Percentiles rank a stretch among this genome's conserved stretches.
Evolutionary conservation across 2,113 vertebrate species (phyloP).

Genomic region (Mus musculus): DNA sequence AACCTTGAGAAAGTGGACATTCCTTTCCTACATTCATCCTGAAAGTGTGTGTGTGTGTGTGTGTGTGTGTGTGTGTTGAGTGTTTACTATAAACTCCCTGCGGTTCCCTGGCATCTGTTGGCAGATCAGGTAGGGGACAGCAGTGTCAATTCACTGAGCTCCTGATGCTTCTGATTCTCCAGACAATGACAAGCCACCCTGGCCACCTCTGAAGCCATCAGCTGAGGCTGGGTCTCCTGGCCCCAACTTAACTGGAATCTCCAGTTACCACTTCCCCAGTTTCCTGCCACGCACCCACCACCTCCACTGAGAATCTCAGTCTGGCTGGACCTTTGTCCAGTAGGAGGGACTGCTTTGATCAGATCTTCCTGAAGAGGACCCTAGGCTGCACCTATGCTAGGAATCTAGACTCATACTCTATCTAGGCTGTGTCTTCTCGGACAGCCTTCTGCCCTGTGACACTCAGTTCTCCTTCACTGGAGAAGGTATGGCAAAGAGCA

Average conservation of each 20-base stretch:
- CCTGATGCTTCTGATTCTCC: neutral
- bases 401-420: neutral
- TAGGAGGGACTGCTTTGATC: neutral
- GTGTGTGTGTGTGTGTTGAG: accelerated
- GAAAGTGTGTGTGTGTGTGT: neutral
- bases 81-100: accelerated
- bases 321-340: neutral
- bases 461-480: neutral
- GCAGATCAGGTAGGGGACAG: no score
- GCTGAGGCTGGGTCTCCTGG: no score
- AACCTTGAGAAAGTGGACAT: neutral
- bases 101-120: neutral
- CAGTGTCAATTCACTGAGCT: no score
- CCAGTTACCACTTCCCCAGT: neutral
- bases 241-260: neutral
- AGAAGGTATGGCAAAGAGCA: neutral
- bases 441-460: neutral
- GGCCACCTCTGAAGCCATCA: neutral
- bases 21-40: neutral
- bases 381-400: neutral
- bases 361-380: neutral
- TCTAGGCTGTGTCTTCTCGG: neutral
- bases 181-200: neutral
- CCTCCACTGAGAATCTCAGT: neutral
- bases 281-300: accelerated